These are phyloP conservation scores for Macrocentrus cingulum DNA, from an alignment of 1,140 invertebrate genomes.

Conservation along the genomic window DNA sequence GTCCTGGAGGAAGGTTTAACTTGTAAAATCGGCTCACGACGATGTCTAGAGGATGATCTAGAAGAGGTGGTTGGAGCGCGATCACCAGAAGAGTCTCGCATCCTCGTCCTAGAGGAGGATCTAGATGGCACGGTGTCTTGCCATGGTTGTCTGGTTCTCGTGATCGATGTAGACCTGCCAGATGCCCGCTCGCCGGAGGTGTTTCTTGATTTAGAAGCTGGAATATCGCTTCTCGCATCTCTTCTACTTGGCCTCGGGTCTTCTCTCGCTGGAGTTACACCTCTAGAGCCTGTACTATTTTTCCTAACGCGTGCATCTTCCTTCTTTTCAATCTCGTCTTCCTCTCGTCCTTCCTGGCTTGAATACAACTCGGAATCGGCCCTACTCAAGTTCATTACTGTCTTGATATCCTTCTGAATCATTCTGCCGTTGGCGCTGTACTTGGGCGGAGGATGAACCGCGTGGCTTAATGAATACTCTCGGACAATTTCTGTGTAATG, in stretches of 20 bases:
- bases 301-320: constrained; percentile 13
- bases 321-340: constrained; percentile 11
- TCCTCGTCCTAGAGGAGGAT: constrained; percentile 30
- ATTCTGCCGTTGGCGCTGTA: neutral
- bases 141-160: constrained; percentile 26
- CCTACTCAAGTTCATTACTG: constrained; percentile 6
- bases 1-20: constrained; percentile 33
- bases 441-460: constrained; percentile 30
- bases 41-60: constrained; percentile 10
- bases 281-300: constrained; percentile 23
- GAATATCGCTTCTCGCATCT: constrained; percentile 38
- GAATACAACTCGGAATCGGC: constrained; percentile 27
- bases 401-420: neutral
- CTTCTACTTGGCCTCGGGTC: constrained; percentile 22
- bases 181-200: constrained; percentile 33
- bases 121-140: constrained; percentile 28
- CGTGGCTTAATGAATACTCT: constrained; percentile 58
- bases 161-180: constrained; percentile 36
- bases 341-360: constrained; percentile 16
- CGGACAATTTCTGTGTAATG: constrained; percentile 80
- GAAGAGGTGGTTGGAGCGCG: constrained; percentile 11
- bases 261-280: constrained; percentile 32
- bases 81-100: constrained; percentile 26
- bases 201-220: constrained; percentile 38
- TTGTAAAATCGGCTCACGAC: constrained; percentile 3